Evolutionary conservation across 1,140 invertebrate genomes (phyloP).

Genomic region (Drosophila prosaltans): DNA sequence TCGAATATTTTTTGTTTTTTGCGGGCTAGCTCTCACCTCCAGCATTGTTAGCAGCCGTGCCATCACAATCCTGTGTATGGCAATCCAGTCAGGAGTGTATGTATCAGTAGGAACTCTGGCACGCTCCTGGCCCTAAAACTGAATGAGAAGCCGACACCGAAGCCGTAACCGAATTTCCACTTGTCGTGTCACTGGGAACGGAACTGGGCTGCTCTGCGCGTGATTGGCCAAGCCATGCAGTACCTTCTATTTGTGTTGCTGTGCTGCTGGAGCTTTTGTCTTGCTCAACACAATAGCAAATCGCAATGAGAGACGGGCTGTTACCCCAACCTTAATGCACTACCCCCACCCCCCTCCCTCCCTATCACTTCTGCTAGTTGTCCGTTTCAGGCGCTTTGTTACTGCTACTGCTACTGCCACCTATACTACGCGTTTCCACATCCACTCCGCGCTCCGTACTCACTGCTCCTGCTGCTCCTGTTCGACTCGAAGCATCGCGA

Average conservation of each 20-base stretch:
- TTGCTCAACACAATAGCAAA: conserved; percentile 53
- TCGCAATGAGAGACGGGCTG: conserved; percentile 28
- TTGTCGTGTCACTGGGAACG: conserved; percentile 15
- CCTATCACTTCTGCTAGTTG: background rate
- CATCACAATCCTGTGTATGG: conserved; percentile 39
- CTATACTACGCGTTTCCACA: conserved; percentile 13
- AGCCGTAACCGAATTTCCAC: conserved; percentile 20
- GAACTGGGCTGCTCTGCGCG: conserved; percentile 31
- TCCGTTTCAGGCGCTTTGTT: conserved; percentile 18
- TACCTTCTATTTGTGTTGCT: conserved; percentile 5
- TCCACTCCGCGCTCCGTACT: conserved; percentile 12
- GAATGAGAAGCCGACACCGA: conserved; percentile 21
- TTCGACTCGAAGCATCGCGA: conserved; percentile 46
- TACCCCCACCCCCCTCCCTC: background rate
- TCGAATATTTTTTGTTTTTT: background rate
- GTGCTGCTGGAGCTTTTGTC: conserved; percentile 32
- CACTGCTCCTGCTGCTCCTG: conserved; percentile 32
- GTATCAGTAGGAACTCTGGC: conserved; percentile 26
- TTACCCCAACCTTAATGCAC: conserved; percentile 4
- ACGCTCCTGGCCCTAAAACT: conserved; percentile 37
- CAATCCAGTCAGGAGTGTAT: conserved; percentile 23
- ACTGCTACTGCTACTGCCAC: conserved; percentile 12
- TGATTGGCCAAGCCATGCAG: conserved; percentile 53
- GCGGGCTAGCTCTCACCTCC: conserved; percentile 31
- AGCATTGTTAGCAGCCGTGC: conserved; percentile 40